A percentile compares a stretch with the other conserved stretches of the same genome.
phyloP scores from a whole-genome alignment of 2,113 vertebrate genomes.

The Isichthys henryi region DNA sequence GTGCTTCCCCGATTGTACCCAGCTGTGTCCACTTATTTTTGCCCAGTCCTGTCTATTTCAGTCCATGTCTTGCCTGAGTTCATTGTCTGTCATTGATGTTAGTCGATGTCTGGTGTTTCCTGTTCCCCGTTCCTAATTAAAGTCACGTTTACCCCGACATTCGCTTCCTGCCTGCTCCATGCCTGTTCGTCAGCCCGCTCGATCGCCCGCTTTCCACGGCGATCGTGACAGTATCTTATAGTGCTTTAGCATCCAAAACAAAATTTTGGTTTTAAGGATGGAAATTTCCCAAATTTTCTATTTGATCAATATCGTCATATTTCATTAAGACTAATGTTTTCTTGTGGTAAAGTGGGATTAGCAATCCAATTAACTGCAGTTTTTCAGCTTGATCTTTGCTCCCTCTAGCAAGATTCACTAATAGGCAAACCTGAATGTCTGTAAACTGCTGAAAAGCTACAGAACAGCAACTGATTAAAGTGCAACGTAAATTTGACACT shows the following conservation, averaged over 20 bases:
- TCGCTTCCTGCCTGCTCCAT: too few relatives aligned
- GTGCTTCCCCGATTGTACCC: too few relatives aligned
- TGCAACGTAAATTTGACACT: not conserved
- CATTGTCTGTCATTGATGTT: too few relatives aligned
- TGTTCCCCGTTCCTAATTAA: too few relatives aligned
- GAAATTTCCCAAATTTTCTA: not conserved
- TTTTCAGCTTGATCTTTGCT: constrained; percentile 2
- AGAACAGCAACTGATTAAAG: not conserved
- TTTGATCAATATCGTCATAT: constrained; percentile 7
- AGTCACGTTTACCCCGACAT: too few relatives aligned
- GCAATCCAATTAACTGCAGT: not conserved
- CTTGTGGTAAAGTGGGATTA: not conserved
- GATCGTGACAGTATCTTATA: too few relatives aligned
- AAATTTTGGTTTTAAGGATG: not conserved
- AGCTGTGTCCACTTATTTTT: too few relatives aligned
- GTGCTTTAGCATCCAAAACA: not conserved
- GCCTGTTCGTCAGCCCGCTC: too few relatives aligned
- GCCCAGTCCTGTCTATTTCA: too few relatives aligned
- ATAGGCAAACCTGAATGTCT: not conserved
- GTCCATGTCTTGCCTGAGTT: too few relatives aligned
- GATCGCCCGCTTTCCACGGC: too few relatives aligned
- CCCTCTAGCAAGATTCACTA: not conserved
- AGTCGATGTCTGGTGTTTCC: too few relatives aligned
- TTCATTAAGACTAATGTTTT: not conserved
- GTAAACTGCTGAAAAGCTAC: not conserved